phyloP scores from a whole-genome alignment of 2,113 vertebrate genomes.

The Pseudorhombus dupliciocellatus region DNA sequence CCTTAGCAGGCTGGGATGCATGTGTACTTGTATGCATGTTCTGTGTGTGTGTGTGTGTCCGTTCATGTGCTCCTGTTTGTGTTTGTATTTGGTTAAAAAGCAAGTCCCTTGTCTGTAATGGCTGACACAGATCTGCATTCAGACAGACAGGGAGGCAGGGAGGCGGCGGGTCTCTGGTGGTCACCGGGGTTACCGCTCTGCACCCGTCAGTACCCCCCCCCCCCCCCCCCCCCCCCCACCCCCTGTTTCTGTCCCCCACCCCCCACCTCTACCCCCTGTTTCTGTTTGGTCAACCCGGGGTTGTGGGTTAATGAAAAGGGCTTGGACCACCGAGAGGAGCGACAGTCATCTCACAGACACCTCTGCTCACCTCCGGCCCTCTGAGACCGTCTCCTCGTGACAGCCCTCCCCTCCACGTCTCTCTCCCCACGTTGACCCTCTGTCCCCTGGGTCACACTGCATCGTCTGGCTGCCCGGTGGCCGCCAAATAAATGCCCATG shows the following conservation, averaged over 20 bases:
- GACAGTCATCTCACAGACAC: slow-evolving; percentile 68
- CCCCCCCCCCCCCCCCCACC: slow-evolving; percentile 25
- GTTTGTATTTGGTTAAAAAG: slow-evolving; percentile 65
- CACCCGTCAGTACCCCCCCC: slow-evolving; percentile 23
- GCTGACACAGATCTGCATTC: slow-evolving; percentile 84
- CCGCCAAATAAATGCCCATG: slow-evolving; percentile 70
- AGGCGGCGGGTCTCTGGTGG: slow-evolving; percentile 70
- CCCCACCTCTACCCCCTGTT: slow-evolving; percentile 42
- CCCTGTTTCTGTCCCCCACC: slow-evolving; percentile 51
- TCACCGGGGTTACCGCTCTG: slow-evolving; percentile 50
- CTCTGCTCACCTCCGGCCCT: slow-evolving; percentile 71
- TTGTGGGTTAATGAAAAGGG: slow-evolving; percentile 74
- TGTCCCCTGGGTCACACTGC: slow-evolving; percentile 80
- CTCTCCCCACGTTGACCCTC: slow-evolving; percentile 77
- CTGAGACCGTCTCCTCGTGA: slow-evolving; percentile 70
- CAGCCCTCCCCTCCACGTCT: slow-evolving; percentile 64
- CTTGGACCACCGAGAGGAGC: slow-evolving; percentile 63
- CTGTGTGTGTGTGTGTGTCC: slow-evolving; percentile 39
- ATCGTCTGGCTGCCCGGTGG: slow-evolving; percentile 76
- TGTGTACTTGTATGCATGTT: slow-evolving; percentile 57
- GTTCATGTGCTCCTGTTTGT: slow-evolving; percentile 49
- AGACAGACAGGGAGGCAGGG: slow-evolving; percentile 57
- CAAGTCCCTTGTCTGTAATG: slow-evolving; percentile 78
- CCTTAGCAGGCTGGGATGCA: slow-evolving; percentile 46
- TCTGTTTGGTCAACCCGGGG: slow-evolving; percentile 68